Conservation (phyloP, 2,113 vertebrate genomes). For the Gymnogyps californianus region DNA sequence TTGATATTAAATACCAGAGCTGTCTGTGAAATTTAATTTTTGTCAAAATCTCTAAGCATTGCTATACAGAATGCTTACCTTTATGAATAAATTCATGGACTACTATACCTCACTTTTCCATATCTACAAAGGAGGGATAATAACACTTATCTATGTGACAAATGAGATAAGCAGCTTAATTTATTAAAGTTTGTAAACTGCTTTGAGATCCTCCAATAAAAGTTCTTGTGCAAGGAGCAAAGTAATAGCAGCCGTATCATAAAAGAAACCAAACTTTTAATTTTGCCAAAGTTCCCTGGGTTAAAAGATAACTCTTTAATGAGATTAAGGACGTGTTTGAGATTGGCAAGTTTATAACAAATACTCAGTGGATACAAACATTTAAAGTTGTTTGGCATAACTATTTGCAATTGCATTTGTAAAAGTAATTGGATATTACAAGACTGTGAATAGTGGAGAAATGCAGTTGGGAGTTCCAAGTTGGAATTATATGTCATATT, state of each 20-base stretch:
- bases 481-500: conserved; percentile 44
- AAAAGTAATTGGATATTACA: conserved; percentile 55
- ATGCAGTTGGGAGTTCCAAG: conserved; percentile 30
- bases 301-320: conserved; percentile 52
- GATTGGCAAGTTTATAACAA: conserved; percentile 55
- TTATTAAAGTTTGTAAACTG: conserved; percentile 48
- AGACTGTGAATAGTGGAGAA: conserved; percentile 31
- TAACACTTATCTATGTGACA: conserved; percentile 38
- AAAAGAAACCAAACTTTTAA: conserved; percentile 40
- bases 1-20: conserved; percentile 11
- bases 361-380: conserved; percentile 38
- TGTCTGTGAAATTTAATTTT: conserved; percentile 3
- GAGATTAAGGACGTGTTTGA: conserved; percentile 39
- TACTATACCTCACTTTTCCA: not conserved
- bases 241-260: conserved; percentile 4
- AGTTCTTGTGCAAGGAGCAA: not conserved
- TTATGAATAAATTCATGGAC: not conserved
- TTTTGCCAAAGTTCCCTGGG: not conserved
- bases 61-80: not conserved
- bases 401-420: conserved; percentile 52
- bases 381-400: conserved; percentile 35
- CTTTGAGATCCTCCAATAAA: not conserved
- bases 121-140: conserved; percentile 24
- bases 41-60: not conserved
- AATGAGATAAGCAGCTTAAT: conserved; percentile 41